Evolutionary conservation across 2,113 vertebrate genomes (phyloP).

Genomic region (Poeciliopsis retropinna): DNA sequence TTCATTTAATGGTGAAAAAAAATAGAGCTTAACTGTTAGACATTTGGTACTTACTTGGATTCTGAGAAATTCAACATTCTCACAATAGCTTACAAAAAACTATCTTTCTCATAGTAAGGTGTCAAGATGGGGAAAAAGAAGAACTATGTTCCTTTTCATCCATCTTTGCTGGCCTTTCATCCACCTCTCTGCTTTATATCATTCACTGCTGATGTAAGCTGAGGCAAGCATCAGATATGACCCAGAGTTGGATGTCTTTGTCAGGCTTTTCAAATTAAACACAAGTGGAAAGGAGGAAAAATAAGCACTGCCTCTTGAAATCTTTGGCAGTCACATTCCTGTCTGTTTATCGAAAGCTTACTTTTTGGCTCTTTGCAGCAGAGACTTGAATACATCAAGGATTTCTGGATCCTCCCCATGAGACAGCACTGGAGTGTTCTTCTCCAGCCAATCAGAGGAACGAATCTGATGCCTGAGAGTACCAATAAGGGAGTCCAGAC

Average conservation of each 20-base stretch:
- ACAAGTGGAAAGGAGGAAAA: slow-evolving; percentile 3
- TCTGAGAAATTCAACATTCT: slow-evolving; percentile 13
- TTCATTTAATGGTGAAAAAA: slow-evolving; percentile 44
- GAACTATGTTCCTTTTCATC: neutral
- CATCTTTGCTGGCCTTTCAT: neutral
- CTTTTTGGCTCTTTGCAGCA: slow-evolving; percentile 83
- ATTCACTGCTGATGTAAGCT: neutral
- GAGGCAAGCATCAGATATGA: neutral
- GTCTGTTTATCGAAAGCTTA: slow-evolving; percentile 52
- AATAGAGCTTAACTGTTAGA: slow-evolving; percentile 23
- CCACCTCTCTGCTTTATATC: slow-evolving; percentile 1
- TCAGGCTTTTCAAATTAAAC: slow-evolving; percentile 13
- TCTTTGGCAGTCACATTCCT: slow-evolving; percentile 27
- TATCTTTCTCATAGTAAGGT: slow-evolving; percentile 33
- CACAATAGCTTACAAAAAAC: neutral
- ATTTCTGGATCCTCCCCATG: slow-evolving; percentile 86
- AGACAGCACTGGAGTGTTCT: slow-evolving; percentile 83
- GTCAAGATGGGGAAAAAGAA: slow-evolving; percentile 10
- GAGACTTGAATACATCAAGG: slow-evolving; percentile 85
- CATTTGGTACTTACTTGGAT: slow-evolving; percentile 45
- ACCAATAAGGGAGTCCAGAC: slow-evolving; percentile 81
- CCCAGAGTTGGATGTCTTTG: neutral
- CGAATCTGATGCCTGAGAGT: slow-evolving; percentile 84
- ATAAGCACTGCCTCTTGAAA: slow-evolving; percentile 28
- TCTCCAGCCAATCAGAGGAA: slow-evolving; percentile 85